These are phyloP conservation scores for Steatocranus sp. DNA, from an alignment of 2,797 vertebrate genomes.

Conservation along the genomic window DNA sequence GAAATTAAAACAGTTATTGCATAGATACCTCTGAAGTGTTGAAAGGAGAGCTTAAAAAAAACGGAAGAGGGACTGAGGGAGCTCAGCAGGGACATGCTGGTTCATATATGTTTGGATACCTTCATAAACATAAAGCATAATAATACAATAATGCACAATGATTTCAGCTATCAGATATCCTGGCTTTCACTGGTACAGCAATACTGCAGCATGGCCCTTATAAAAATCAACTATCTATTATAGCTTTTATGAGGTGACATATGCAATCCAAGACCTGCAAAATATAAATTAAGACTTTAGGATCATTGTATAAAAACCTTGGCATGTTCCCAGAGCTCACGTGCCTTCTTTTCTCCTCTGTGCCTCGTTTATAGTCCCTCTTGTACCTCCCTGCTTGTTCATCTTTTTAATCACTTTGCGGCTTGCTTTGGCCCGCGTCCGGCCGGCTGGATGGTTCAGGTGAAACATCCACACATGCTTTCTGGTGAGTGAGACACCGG, in stretches of 20 bases:
- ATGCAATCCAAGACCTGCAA: not conserved
- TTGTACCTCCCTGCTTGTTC: not conserved
- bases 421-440: not conserved
- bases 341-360: not conserved
- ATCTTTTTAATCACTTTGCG: not conserved
- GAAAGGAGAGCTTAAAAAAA: not conserved
- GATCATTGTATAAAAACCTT: constrained; percentile 41
- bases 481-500: constrained; percentile 67
- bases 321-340: not conserved
- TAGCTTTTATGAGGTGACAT: not conserved
- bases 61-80: not conserved
- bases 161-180: not conserved
- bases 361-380: not conserved
- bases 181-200: not conserved
- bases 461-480: constrained; percentile 70
- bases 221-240: not conserved
- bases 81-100: not conserved
- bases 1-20: constrained; percentile 53
- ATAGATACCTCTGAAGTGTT: constrained; percentile 59
- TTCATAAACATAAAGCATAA: not conserved
- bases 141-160: constrained; percentile 3
- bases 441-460: constrained; percentile 67
- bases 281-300: constrained; percentile 6
- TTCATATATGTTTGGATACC: not conserved
- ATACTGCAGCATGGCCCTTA: constrained; percentile 27